Conservation (phyloP, 2,797 vertebrate genomes). For the Alcedo quadribrachys region DNA sequence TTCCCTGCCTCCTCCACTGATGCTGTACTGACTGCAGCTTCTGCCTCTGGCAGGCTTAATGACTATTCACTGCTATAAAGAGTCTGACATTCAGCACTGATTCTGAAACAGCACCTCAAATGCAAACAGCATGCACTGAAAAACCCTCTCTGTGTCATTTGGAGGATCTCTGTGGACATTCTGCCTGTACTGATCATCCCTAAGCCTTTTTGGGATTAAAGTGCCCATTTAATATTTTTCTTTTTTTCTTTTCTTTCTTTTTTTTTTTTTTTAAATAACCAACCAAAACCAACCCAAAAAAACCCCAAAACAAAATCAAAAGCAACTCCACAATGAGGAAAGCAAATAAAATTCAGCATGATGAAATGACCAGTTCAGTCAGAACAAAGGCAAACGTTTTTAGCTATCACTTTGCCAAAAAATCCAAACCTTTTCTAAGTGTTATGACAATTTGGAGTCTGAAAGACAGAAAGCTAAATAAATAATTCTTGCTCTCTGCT, state of each 20-base stretch:
- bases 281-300: neutral
- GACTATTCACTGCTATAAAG: constrained; percentile 53
- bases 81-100: constrained; percentile 22
- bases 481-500: neutral
- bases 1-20: constrained; percentile 8
- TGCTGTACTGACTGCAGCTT: constrained; percentile 36
- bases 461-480: neutral
- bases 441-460: neutral
- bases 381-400: neutral
- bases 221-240: constrained; percentile 19
- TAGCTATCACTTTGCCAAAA: neutral
- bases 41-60: constrained; percentile 53
- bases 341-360: neutral
- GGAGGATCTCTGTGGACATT: constrained; percentile 1
- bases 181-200: constrained; percentile 38
- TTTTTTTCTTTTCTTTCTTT: neutral
- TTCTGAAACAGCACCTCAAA: constrained; percentile 38
- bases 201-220: constrained; percentile 67
- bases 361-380: neutral
- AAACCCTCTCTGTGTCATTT: constrained; percentile 6
- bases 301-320: neutral
- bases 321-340: neutral
- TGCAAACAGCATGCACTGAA: neutral
- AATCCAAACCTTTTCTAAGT: neutral
- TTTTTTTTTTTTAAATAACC: neutral